Evolutionary conservation across 2,797 vertebrate genomes (phyloP), one percentile per base, ranked within the genome.

Genomic region (Dendrocincla tyrannina): DNA sequence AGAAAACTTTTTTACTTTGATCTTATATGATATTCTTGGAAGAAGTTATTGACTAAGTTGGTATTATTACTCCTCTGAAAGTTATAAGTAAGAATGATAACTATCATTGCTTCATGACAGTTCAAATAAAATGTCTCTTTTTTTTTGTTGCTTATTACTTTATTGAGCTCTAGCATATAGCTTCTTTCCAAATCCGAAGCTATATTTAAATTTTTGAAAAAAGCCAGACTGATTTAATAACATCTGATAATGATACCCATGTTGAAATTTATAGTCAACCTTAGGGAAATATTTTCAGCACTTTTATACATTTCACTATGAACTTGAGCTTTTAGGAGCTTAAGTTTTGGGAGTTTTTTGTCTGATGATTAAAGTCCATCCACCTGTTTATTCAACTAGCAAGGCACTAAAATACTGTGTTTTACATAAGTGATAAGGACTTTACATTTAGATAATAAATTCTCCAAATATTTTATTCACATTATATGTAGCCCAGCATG

Each of bases 81-180:
- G 76, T 64, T 83, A 11, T 59, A 94, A 89, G 39, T 55, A 85
- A 94, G 59, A 94, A 86, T 73, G 69, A 81, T 80, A 83, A 77
- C 32, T 83, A n/a, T 84, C 77, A 70, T 77, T 44, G 74, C 28
- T 96, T 94, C 46, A 44, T 67, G 73, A 41, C 44, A 67, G 64
- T 94, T 88, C 83, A 83, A 82, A 77, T 79, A 69, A 70, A 33
- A 41, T 37, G 41, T 9, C 10, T 2, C 2, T 27, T 47, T 82
- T 27, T 55, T 85, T 85, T 79, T 46, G 42, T 73, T 85, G 28
- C 16, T 85, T 93, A 70, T 80, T 85, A 35, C 33, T 77, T 85
- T 80, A 55, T 28, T 83, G 41, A 89, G 39, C 39, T 86, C 81
- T 72, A 78, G 35, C 58, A 59, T 7, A 47, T 80, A 82, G 46